Conservation (phyloP, 1,140 invertebrate genomes). For the Melipona quadrifasciata region DNA sequence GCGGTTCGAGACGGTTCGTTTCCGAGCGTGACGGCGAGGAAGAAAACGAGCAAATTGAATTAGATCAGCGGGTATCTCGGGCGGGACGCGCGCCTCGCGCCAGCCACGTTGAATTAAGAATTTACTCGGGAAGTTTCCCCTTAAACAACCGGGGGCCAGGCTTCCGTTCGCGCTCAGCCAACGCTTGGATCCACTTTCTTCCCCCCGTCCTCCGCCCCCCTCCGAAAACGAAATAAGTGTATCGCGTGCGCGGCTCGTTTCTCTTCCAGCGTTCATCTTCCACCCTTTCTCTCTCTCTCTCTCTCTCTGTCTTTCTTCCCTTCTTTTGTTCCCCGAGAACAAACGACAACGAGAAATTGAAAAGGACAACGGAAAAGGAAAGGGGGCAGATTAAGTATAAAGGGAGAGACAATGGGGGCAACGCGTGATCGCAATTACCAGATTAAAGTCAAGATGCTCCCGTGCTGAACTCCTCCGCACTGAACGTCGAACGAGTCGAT, state of each 20-base stretch:
- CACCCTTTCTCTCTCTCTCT: not conserved
- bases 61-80: not conserved
- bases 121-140: not conserved
- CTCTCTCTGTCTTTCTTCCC: not conserved
- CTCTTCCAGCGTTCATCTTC: not conserved
- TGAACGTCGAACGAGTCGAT: not conserved
- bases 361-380: not conserved
- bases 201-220: not conserved
- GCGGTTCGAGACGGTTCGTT: not conserved
- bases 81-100: not conserved
- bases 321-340: not conserved
- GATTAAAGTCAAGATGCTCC: conserved; percentile 15
- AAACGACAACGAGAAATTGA: not conserved
- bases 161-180: not conserved
- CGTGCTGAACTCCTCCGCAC: not conserved
- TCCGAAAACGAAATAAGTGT: not conserved
- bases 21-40: not conserved
- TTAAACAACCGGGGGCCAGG: not conserved
- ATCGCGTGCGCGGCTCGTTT: not conserved
- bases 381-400: not conserved
- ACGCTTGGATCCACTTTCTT: not conserved
- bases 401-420: not conserved
- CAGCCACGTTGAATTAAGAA: conserved; percentile 24
- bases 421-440: conserved; percentile 36
- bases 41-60: conserved; percentile 26